Base-by-base conservation (phyloP, 2,797 vertebrate species). In the Enteromius anoplus region DNA sequence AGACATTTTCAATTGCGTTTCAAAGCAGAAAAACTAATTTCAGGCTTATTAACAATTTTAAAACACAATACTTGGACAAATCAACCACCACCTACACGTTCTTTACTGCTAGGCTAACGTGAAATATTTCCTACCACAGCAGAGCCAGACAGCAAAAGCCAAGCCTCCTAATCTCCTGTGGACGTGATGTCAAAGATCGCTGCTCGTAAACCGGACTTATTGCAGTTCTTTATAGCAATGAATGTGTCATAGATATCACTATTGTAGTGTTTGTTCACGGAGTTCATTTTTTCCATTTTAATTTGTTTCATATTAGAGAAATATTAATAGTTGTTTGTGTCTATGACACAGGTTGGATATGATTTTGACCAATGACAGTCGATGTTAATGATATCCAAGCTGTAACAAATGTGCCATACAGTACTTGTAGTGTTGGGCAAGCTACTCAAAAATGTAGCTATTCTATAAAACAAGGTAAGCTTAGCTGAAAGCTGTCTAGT, bases 1-100 rank as follows among this genome's bases (percentile, higher is more conserved):
- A 70, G 65, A 83, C 66, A 49, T 62, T 78, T 83, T 62, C 49
- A 78, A 71, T 83, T 71, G 53, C 2, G 15, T 70, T 70, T 71
- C 21, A 64, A 78, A 51, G 29, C 11, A 60, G 26, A 77, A 69
- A 76, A 76, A 23, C 55, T 0, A 26, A 77, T 62, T 49, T 78
- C 7, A 68, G n/a, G 47, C 23, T 53, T 62, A 17, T 29, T 60
- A 75, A 77, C 75, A 71, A 60, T 6, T 76, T 76, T 19, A 47
- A 32, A 83, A 69, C 49, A 37, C 15, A 64, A 82, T 23, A 76
- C 34, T 70, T 62, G 17, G 34, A 66, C 66, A 77, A 70, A 60
- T 55, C 5, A 62, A 58, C 26, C 60, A 62, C 37, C 21, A 60
- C 5, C 51, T 34, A 5, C 32, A 42, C 11, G 7, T 80, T 60